Conservation (phyloP, 1,140 invertebrate genomes). For the Dreissena polymorpha region DNA sequence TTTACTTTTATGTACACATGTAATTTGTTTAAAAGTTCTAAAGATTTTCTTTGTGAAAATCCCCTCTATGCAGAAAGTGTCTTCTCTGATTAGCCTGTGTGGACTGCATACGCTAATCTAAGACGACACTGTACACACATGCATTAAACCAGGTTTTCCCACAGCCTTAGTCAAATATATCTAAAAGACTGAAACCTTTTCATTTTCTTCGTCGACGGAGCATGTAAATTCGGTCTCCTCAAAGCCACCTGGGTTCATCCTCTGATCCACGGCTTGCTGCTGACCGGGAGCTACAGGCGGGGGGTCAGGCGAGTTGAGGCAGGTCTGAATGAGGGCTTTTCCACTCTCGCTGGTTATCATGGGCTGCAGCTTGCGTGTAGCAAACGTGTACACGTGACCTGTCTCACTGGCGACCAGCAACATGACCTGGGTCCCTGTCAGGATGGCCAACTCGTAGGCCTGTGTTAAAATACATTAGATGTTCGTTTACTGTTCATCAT, state of each 20-base stretch:
- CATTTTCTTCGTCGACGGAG: constrained; percentile 85
- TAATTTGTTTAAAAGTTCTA: too few relatives aligned
- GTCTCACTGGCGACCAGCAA: constrained; percentile 80
- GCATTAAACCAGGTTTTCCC: background rate
- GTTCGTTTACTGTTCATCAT: too few relatives aligned
- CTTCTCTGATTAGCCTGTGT: too few relatives aligned
- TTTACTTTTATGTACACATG: too few relatives aligned
- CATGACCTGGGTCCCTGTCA: constrained; percentile 98
- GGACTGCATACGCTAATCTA: background rate
- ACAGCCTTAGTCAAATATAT: background rate
- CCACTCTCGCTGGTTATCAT: constrained; percentile 99
- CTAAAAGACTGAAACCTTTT: constrained; percentile 65
- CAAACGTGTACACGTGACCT: constrained; percentile 99
- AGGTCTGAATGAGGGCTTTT: constrained; percentile 99
- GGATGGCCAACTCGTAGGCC: constrained; percentile 99
- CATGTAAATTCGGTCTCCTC: constrained; percentile 99
- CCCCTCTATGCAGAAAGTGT: background rate
- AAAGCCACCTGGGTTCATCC: constrained; percentile 99
- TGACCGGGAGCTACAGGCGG: constrained; percentile 82
- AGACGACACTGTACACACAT: background rate
- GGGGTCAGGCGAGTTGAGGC: constrained; percentile 98
- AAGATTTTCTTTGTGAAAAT: too few relatives aligned
- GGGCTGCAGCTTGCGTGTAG: constrained; percentile 98
- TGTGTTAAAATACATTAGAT: constrained; percentile 79
- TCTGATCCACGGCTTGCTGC: constrained; percentile 85